These are phyloP conservation scores for Istiophorus platypterus DNA, from an alignment of 2,113 vertebrate species.

Conservation along the genomic window DNA sequence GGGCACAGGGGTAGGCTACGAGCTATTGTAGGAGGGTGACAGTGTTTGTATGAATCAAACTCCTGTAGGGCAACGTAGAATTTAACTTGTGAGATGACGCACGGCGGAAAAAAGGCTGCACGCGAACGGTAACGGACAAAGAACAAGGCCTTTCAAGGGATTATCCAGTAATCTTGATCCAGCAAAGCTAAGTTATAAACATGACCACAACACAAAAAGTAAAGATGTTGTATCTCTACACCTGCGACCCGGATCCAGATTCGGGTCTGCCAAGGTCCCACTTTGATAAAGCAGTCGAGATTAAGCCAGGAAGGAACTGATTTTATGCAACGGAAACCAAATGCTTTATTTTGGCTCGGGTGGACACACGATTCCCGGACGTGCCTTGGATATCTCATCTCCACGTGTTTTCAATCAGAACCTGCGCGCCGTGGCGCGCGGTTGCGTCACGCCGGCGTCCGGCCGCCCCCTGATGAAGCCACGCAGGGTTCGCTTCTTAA, in stretches of 20 bases:
- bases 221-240: background rate
- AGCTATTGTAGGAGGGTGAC: no score
- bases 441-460: slow-evolving; percentile 45
- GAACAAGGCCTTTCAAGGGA: background rate
- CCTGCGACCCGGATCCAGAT: slow-evolving; percentile 3
- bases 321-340: slow-evolving; percentile 41
- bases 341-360: slow-evolving; percentile 54
- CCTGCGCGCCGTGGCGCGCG: slow-evolving; percentile 25
- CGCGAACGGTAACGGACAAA: background rate
- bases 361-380: slow-evolving; percentile 44
- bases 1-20: no score
- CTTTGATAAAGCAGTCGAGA: background rate
- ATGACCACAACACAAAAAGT: background rate
- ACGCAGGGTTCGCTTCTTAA: slow-evolving; percentile 19
- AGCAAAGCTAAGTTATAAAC: slow-evolving; percentile 5
- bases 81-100: no score
- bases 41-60: no score
- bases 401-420: slow-evolving; percentile 65
- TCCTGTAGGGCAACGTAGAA: background rate
- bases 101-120: no score
- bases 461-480: slow-evolving; percentile 34
- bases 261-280: slow-evolving; percentile 11
- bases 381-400: slow-evolving; percentile 66
- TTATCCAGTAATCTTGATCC: background rate
- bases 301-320: slow-evolving; percentile 38